A percentile compares a stretch with the other conserved stretches of the same genome.
Conservation (phyloP, 2,888 invertebrate species). For the Diarsia rubi region DNA sequence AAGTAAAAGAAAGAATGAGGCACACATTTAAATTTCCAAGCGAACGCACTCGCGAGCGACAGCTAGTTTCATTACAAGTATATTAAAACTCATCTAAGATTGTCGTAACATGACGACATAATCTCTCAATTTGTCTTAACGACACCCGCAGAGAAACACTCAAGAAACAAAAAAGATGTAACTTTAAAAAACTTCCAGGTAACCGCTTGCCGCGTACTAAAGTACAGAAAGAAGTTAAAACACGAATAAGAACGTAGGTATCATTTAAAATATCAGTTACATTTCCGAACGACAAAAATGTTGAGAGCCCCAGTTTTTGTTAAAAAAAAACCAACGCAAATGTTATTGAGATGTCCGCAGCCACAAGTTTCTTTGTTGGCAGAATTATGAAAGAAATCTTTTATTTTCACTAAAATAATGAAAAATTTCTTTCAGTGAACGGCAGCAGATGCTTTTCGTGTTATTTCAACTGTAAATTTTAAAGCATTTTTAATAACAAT, state of each 20-base stretch:
- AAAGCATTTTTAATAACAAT: slow-evolving; percentile 61
- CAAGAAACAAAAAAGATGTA: background rate
- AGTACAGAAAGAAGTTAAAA: slow-evolving; percentile 23
- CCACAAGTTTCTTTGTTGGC: slow-evolving; percentile 59
- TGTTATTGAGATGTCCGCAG: slow-evolving; percentile 62
- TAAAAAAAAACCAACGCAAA: slow-evolving; percentile 55
- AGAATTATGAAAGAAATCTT: slow-evolving; percentile 62
- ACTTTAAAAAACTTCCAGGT: slow-evolving; percentile 22
- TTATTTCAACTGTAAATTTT: slow-evolving; percentile 55
- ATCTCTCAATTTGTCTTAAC: background rate
- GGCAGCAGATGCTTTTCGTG: slow-evolving; percentile 50
- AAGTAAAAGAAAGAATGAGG: too few species aligned
- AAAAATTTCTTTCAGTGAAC: slow-evolving; percentile 50
- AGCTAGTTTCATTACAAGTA: background rate
- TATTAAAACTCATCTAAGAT: background rate
- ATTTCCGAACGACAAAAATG: slow-evolving; percentile 50
- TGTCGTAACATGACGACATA: background rate
- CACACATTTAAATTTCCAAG: background rate
- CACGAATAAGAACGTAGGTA: slow-evolving; percentile 10
- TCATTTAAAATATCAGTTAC: slow-evolving; percentile 57
- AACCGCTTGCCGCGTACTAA: slow-evolving; percentile 13
- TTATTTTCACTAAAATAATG: slow-evolving; percentile 69
- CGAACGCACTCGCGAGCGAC: background rate
- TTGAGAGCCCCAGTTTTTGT: slow-evolving; percentile 45
- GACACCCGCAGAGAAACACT: background rate